phyloP scores from a whole-genome alignment of 2,888 invertebrate genomes.

The Watsonalla binaria region DNA sequence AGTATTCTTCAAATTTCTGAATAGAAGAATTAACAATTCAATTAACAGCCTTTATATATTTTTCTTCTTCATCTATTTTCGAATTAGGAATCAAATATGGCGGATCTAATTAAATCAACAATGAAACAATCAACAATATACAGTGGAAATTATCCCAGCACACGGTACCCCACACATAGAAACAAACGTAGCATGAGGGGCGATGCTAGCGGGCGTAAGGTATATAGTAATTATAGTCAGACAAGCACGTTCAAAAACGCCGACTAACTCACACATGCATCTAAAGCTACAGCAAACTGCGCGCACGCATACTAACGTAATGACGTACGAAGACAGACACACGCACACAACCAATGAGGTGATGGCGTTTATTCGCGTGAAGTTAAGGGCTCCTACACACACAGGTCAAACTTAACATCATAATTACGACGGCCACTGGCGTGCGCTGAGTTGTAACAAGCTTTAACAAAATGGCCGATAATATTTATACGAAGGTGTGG shows the following conservation, averaged over 20 bases:
- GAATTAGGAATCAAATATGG: too few relatives aligned
- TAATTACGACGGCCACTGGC: constrained; percentile 75
- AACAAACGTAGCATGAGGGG: constrained; percentile 16
- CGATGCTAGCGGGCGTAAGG: constrained; percentile 64
- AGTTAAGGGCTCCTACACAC: constrained; percentile 41
- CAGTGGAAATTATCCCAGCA: neutral
- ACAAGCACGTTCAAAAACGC: constrained; percentile 69
- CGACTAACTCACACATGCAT: constrained; percentile 51
- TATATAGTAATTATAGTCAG: constrained; percentile 76
- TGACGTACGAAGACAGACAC: constrained; percentile 16
- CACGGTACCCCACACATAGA: constrained; percentile 4
- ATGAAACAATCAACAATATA: too few relatives aligned
- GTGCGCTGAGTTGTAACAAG: constrained; percentile 76
- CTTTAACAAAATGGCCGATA: constrained; percentile 75
- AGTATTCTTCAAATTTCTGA: too few relatives aligned
- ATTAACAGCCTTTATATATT: too few relatives aligned
- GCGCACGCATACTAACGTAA: constrained; percentile 19
- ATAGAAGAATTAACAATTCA: too few relatives aligned
- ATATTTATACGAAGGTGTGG: constrained; percentile 59
- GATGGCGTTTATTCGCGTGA: constrained; percentile 45
- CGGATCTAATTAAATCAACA: too few relatives aligned
- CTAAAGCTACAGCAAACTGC: constrained; percentile 16
- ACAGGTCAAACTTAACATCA: constrained; percentile 48
- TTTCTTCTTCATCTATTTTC: too few relatives aligned
- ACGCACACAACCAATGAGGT: constrained; percentile 24